Evolutionary conservation across 2,113 vertebrate species (phyloP).

Genomic region (Bombycilla garrulus): DNA sequence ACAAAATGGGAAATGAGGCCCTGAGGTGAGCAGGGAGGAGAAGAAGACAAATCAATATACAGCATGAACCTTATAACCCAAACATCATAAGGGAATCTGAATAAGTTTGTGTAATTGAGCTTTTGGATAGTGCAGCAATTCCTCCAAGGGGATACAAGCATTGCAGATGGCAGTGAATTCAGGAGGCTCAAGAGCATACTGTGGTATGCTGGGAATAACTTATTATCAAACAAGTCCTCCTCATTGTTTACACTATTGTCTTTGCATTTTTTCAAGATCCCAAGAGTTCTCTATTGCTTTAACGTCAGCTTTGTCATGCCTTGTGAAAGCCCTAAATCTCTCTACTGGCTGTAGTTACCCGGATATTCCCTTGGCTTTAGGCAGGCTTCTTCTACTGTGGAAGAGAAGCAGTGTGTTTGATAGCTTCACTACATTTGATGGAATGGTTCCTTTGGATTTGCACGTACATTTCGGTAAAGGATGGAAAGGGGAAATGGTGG

Average conservation of each 20-base stretch:
- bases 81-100: neutral
- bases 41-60: neutral
- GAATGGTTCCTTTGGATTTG: neutral
- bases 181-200: neutral
- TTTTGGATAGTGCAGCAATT: neutral
- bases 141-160: neutral
- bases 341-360: neutral
- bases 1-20: conserved; percentile 14
- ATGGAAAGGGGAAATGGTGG: neutral
- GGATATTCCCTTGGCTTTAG: neutral
- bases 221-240: neutral
- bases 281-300: neutral
- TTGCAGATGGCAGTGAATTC: neutral
- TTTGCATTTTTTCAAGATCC: neutral
- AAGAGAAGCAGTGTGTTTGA: neutral
- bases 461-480: neutral
- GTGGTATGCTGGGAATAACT: neutral
- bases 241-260: neutral
- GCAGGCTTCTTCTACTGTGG: neutral
- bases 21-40: neutral
- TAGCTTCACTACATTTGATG: neutral
- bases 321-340: neutral
- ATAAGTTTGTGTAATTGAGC: neutral
- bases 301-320: neutral
- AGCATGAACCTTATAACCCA: neutral